Base-by-base conservation (phyloP, 1,140 invertebrate species). In the Planococcus citri region DNA sequence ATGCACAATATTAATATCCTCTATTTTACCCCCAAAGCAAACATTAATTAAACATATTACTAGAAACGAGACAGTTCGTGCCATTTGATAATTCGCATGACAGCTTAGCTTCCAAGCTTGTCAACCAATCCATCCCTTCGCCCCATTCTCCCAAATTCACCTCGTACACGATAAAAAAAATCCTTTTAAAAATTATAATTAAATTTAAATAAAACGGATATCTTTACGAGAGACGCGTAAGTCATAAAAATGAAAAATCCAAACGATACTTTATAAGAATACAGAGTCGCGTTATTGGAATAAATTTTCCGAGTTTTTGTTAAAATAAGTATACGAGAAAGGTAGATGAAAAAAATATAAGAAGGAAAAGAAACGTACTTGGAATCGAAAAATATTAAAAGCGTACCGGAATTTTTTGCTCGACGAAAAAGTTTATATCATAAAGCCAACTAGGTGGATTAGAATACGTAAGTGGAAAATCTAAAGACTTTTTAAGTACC, bases 211-310 rank as follows among this genome's bases (percentile, higher is more conserved):
- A 51, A 51, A 51, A 51, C 41, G 41, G 41, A 51, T 51, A 51
- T 51, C 41, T 14, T n/a, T 6, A 17, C 12, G n/a, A 51, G n/a
- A n/a, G n/a, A 51, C 41, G 41, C n/a, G 41, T 20, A 51, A 51
- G 41, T 51, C 41, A 51, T 51, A 20, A 51, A 51, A 51, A 51
- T 51, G 41, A 51, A 51, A n/a, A 51, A 51, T 51, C 41, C 41
- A 20, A n/a, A 9, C n/a, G 41, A 37, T 51, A 51, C 12, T 51
- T 51, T 20, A 37, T 37, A 51, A 51, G 41, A 51, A 51, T 51
- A 51, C 6, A 17, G 10, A 51, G 12, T 51, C 12, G 41, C 6
- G 17, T 14, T 51, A 51, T 51, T 51, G 6, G 41, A 51, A 51
- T 51, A 51, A 51, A 51, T 51, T 51, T 51, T 20, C 6, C 6